Base-by-base conservation (phyloP, 1,140 invertebrate species). In the Drosophila lini region DNA sequence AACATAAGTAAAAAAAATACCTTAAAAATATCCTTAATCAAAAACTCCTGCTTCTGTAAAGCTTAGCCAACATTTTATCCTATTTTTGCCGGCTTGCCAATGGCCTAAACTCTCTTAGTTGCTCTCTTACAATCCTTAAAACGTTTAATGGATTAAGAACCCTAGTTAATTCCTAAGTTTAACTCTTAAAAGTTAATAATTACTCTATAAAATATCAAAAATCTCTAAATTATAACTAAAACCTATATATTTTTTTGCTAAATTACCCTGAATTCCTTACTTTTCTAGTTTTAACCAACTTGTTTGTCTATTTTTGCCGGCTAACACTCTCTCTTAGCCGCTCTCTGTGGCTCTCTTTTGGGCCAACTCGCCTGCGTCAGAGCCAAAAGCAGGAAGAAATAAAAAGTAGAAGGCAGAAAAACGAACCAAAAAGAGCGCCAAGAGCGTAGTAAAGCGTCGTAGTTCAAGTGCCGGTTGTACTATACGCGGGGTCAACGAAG, bases 401-500 rank as follows among this genome's bases (percentile, higher is more conserved):
- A 50, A 68, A 61, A 22, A 25, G 58, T 28, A 42, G 55, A 22
- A 61, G 16, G 34, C 28, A 19, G 28, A 34, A 65, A 64, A 67
- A 65, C 73, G 47, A 61, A 32, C 38, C 28, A 60, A 61, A 74
- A 77, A 73, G 79, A 82, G 79, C 59, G 74, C 71, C 71, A 58
- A 64, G 69, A 68, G 76, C 40, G 38, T 55, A 64, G 45, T 48
- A 56, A 55, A 60, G 48, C 63, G 65, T 38, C 69, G 64, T 64
- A 77, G 80, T 86, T 83, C 65, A 85, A 81, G 78, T 85, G 81
- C 81, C 81, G 81, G 81, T 78, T 85, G 60, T 78, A 78, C 52
- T 78, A 55, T 55, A 80, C 38, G 60, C 57, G 48, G 57, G 40
- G 50, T 56, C 50, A 71, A 15, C 44, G 6, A 8, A 42, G 13